Conservation (phyloP, 2,797 vertebrate genomes). For the Hafferia zeledoni region DNA sequence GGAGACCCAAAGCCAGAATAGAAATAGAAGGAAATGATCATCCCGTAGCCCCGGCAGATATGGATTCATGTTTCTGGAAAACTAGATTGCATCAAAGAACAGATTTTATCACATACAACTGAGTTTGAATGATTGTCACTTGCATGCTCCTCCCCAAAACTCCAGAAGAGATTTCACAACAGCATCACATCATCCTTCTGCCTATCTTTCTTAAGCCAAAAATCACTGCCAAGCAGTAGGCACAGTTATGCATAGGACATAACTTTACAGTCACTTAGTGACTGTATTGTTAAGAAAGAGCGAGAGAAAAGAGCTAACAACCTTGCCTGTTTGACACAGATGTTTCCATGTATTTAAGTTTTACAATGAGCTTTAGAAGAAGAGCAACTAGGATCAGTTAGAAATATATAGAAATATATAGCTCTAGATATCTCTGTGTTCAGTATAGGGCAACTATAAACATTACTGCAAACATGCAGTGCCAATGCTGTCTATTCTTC, state of each 20-base stretch:
- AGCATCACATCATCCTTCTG: not conserved
- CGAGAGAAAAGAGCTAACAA: not conserved
- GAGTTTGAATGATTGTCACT: not conserved
- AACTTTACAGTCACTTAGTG: not conserved
- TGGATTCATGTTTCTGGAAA: not conserved
- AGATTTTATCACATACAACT: not conserved
- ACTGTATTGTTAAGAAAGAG: not conserved
- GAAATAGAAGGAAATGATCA: constrained; percentile 12
- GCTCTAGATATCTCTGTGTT: not conserved
- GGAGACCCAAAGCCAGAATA: not conserved
- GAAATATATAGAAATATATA: not conserved
- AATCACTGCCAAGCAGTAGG: not conserved
- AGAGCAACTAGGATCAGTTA: not conserved
- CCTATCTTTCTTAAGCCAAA: not conserved
- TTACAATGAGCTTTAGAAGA: not conserved
- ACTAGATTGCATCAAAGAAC: not conserved
- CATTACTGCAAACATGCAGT: not conserved
- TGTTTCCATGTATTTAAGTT: not conserved
- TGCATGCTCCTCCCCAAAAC: not conserved
- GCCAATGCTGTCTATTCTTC: not conserved
- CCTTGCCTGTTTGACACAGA: not conserved
- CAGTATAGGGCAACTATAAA: not conserved
- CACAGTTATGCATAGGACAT: not conserved
- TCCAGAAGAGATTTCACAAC: not conserved
- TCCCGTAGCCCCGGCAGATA: not conserved